phyloP scores from a whole-genome alignment of 2,888 invertebrate species.

The Xylota sylvarum region DNA sequence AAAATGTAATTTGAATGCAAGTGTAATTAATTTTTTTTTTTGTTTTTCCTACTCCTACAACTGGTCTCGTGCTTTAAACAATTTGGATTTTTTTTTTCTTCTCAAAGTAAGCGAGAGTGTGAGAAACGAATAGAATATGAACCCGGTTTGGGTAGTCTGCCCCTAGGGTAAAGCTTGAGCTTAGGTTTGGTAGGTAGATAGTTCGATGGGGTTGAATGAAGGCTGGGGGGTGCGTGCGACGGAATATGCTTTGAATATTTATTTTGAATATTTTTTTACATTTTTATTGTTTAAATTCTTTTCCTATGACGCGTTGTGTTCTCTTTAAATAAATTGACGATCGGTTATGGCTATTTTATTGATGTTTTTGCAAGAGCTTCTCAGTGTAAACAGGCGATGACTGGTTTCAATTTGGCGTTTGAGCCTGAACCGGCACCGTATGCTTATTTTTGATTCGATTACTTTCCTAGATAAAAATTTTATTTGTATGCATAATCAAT shows the following conservation, averaged over 20 bases:
- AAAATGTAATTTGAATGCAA: slow-evolving; percentile 63
- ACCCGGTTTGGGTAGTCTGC: slow-evolving; percentile 42
- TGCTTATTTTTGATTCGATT: slow-evolving; percentile 47
- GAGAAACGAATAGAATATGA: too few species aligned
- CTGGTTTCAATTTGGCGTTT: slow-evolving; percentile 37
- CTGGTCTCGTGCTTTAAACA: slow-evolving; percentile 59
- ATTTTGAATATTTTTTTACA: slow-evolving; percentile 26
- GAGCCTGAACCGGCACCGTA: slow-evolving; percentile 32
- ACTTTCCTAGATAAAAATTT: slow-evolving; percentile 15
- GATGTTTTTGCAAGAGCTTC: slow-evolving; percentile 37
- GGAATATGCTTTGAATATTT: slow-evolving; percentile 45
- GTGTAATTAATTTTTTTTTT: slow-evolving; percentile 55
- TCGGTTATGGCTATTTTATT: slow-evolving; percentile 39
- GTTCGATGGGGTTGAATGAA: slow-evolving; percentile 14
- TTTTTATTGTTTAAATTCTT: slow-evolving; percentile 43
- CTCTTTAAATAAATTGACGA: slow-evolving; percentile 29
- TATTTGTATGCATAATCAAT: slow-evolving; percentile 29
- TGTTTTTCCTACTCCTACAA: slow-evolving; percentile 6
- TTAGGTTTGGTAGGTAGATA: slow-evolving; percentile 8
- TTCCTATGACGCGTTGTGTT: slow-evolving; percentile 33
- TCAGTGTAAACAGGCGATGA: slow-evolving; percentile 42
- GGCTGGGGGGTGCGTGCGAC: background rate
- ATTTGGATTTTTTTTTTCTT: slow-evolving; percentile 32
- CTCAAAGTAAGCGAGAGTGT: background rate
- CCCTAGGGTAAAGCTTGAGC: slow-evolving; percentile 41